These are phyloP conservation scores for Galagoides demidoff DNA, from an alignment of 2,797 vertebrate species.

Conservation along the genomic window DNA sequence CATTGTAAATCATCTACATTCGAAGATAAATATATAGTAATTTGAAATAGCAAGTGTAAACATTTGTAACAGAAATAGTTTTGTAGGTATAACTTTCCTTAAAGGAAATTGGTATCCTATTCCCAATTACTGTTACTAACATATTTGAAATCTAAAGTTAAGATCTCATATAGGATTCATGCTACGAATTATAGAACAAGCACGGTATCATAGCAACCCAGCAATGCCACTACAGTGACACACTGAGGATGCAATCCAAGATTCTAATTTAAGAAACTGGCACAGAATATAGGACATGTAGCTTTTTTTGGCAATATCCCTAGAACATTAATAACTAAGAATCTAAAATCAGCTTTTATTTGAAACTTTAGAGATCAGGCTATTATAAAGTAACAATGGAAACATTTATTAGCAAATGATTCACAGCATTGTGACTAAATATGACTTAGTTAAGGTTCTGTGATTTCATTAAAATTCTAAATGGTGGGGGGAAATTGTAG, in stretches of 20 bases:
- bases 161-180: conserved; percentile 80
- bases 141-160: conserved; percentile 82
- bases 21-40: conserved; percentile 33
- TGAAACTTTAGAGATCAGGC: conserved; percentile 60
- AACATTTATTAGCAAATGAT: conserved; percentile 76
- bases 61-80: conserved; percentile 41
- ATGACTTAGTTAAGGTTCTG: conserved; percentile 56
- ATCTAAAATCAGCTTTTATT: conserved; percentile 73
- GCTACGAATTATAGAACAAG: conserved; percentile 81
- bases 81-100: conserved; percentile 50
- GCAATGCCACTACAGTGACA: conserved; percentile 84
- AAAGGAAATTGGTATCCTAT: conserved; percentile 55
- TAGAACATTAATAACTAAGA: conserved; percentile 75
- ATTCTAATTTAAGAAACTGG: conserved; percentile 84
- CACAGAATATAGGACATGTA: conserved; percentile 78
- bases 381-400: conserved; percentile 64
- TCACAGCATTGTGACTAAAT: conserved; percentile 54
- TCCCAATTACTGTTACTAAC: conserved; percentile 52
- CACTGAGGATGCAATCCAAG: conserved; percentile 83
- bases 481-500: neutral
- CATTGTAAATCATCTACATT: conserved; percentile 43
- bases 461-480: conserved; percentile 65
- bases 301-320: conserved; percentile 73
- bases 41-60: neutral
- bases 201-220: conserved; percentile 88